Evolutionary conservation across 1,140 invertebrate species (phyloP), one percentile per base, ranked within the genome.

Genomic region (Polypedilum pembai): DNA sequence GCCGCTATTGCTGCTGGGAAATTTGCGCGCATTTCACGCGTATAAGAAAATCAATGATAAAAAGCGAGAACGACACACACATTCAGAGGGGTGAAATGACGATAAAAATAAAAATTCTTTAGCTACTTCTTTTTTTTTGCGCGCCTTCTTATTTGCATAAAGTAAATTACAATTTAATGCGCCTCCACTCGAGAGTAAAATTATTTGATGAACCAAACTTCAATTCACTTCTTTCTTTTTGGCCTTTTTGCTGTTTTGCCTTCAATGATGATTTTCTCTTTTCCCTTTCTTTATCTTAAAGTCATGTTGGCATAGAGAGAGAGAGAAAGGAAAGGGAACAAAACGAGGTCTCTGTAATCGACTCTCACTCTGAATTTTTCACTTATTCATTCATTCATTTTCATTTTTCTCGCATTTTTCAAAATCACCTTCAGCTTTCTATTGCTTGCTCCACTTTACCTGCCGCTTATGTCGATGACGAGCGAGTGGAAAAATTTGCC

Each of bases 121-220:
- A 18, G 65, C 5, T 18, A 18, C 65, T 69, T 69, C 17, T 69
- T 69, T 8, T 8, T 18, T n/a, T n/a, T n/a, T n/a, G n/a, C n/a
- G 3, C 2, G 8, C 17, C 20, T 20, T 21, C 65, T 69, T 18
- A 69, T 69, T 69, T 69, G 65, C 65, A 69, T 69, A 69, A 69
- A 69, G 65, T 69, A 69, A 69, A 69, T 69, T 69, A 69, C 65
- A 69, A 20, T 69, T 69, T 69, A 69, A 69, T 69, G 65, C 65
- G 65, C n/a, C 65, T 69, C 10, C 17, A 21, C 10, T 69, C 65
- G 65, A 69, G 65, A 20, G 20, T 69, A 69, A 69, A 69, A 69
- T 69, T 69, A 69, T 69, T 69, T 69, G 65, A 69, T 69, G 65
- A 69, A 69, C 65, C 65, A 69, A 21, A 20, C 65, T 20, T 20